Conservation (phyloP, 2,113 vertebrate species). For the Mormyrus iriodes region DNA sequence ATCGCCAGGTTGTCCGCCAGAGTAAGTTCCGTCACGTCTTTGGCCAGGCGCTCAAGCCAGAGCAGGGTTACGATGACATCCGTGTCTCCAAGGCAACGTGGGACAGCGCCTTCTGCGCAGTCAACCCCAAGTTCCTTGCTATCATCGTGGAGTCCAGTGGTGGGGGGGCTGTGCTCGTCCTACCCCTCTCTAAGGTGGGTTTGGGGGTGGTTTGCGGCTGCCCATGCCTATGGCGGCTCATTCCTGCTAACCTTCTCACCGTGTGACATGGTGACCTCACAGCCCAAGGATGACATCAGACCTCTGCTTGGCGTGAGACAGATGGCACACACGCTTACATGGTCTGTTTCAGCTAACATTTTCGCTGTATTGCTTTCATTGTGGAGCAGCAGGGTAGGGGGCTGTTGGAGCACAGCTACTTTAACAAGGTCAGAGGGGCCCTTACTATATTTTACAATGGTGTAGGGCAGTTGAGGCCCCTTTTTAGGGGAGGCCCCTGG, state of each 20-base stretch:
- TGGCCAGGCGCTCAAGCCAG: slow-evolving; percentile 84
- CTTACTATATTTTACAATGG: neutral
- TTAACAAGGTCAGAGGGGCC: neutral
- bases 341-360: neutral
- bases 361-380: neutral
- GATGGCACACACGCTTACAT: neutral
- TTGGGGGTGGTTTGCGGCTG: neutral
- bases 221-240: neutral
- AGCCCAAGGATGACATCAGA: neutral
- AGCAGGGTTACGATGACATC: slow-evolving; percentile 93
- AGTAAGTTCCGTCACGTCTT: slow-evolving; percentile 98
- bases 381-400: neutral
- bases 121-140: slow-evolving; percentile 94
- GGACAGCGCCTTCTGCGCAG: slow-evolving; percentile 94
- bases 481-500: neutral
- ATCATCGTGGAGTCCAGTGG: slow-evolving; percentile 92
- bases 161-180: slow-evolving; percentile 84
- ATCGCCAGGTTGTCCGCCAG: slow-evolving; percentile 92
- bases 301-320: neutral
- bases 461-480: neutral
- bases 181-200: slow-evolving; percentile 85
- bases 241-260: neutral
- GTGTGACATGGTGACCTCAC: neutral
- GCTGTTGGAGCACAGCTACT: neutral
- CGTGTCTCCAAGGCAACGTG: slow-evolving; percentile 95